Percentiles rank a stretch among this genome's conserved stretches.
These are phyloP conservation scores for Lepidurus couesii DNA, from an alignment of 1,140 invertebrate species.

Conservation along the genomic window DNA sequence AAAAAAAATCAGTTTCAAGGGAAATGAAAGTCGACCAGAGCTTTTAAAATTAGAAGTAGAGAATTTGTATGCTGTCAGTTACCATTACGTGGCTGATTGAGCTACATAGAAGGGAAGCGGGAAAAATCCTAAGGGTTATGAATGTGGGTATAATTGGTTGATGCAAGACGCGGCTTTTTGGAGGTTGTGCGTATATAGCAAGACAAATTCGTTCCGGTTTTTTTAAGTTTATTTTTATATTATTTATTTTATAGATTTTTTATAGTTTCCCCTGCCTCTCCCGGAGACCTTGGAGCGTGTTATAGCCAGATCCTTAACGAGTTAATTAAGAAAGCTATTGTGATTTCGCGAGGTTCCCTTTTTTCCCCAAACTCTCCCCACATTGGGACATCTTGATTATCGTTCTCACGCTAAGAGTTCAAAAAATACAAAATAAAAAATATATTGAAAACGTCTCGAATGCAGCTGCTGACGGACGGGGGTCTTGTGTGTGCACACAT, in stretches of 20 bases:
- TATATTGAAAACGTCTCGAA: background rate
- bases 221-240: background rate
- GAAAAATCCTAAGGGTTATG: background rate
- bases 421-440: background rate
- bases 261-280: background rate
- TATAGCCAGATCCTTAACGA: constrained; percentile 15
- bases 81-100: constrained; percentile 14
- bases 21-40: background rate
- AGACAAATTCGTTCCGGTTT: constrained; percentile 9
- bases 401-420: constrained; percentile 8
- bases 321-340: constrained; percentile 19
- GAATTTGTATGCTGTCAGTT: constrained; percentile 14
- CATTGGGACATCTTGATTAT: constrained; percentile 1
- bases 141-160: constrained; percentile 4
- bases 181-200: constrained; percentile 1
- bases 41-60: background rate
- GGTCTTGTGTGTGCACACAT: background rate
- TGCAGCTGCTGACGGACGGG: background rate
- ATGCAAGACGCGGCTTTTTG: background rate
- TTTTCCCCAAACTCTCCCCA: background rate
- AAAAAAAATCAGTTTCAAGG: background rate
- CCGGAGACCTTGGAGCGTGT: background rate
- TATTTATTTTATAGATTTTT: background rate
- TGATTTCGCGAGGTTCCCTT: background rate
- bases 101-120: constrained; percentile 3